Base-by-base conservation (phyloP, 2,888 invertebrate species). In the Rhorus exstirpatorius region DNA sequence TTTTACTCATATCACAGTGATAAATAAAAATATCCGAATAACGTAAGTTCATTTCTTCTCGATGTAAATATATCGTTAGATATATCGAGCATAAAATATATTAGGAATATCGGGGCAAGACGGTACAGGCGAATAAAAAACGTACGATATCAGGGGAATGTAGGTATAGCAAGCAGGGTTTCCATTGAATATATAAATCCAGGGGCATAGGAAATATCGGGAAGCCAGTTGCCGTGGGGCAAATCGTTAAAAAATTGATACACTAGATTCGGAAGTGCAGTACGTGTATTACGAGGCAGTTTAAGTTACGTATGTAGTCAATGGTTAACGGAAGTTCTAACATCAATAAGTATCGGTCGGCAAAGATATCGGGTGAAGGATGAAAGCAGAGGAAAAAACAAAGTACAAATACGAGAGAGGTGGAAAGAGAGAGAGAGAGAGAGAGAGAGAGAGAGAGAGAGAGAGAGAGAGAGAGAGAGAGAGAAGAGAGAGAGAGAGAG, bases 301-400 rank as follows among this genome's bases (percentile, higher is more conserved):
- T 89, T 87, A 86, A 87, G 86, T 87, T 88, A 87, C 90, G 90
- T 88, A 87, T 87, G 87, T 86, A 90, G 88, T 90, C 86, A 90
- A 91, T 89, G 89, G 90, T 86, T 88, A 90, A 86, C 92, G 91
- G 92, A 92, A 91, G 85, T 89, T 63, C 14, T 87, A 88, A 88
- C 91, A 91, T 91, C 91, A 88, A 90, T 91, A 91, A 90, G 89
- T 90, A 92, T 91, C 88, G 88, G 65, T 81, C 79, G 86, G 87
- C 86, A 86, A 87, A 86, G 86, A 87, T 83, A 79, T 85, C 85
- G 85, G 67, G 17, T 17, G 71, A 72, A 60, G 49, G 68, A 55
- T 65, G 70, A 61, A 65, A 63, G 44, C n/a, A 68, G 63, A 53
- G 70, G 14, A 53, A 44, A 44, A 38, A 41, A 46, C 3, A n/a